Evolutionary conservation across 1,140 invertebrate genomes (phyloP).

Genomic region (Gryllus bimaculatus): DNA sequence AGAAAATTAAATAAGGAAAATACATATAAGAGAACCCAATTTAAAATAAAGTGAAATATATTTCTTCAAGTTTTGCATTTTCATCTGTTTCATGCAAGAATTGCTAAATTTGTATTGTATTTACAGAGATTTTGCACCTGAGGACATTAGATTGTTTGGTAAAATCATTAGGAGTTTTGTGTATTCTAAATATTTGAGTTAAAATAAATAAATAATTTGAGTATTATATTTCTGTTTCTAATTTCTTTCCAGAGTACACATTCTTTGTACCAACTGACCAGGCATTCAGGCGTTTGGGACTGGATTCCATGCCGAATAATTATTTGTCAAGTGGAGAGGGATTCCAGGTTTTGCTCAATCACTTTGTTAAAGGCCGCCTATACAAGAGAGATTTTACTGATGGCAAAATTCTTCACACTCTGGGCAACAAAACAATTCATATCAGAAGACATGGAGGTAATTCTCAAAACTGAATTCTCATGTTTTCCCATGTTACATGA

Average conservation of each 20-base stretch:
- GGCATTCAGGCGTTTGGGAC: slow-evolving; percentile 45
- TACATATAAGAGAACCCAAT: no score
- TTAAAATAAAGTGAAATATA: no score
- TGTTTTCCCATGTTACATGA: neutral
- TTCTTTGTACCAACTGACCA: slow-evolving; percentile 51
- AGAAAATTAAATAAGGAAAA: no score
- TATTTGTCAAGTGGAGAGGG: slow-evolving; percentile 43
- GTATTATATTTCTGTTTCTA: no score
- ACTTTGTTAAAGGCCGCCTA: slow-evolving; percentile 48
- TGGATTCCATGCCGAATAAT: slow-evolving; percentile 45
- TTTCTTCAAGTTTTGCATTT: no score
- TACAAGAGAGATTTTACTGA: slow-evolving; percentile 47
- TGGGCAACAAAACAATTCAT: slow-evolving; percentile 43
- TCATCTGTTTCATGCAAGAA: no score
- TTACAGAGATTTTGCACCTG: no score
- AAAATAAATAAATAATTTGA: no score
- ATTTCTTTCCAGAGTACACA: slow-evolving; percentile 39
- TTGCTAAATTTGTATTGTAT: no score
- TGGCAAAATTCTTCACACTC: slow-evolving; percentile 38
- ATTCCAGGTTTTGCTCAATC: slow-evolving; percentile 46
- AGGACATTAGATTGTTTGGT: no score
- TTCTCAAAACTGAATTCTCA: neutral
- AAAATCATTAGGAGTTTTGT: no score
- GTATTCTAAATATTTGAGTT: no score
- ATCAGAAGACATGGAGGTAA: slow-evolving; percentile 40